Evolutionary conservation across 2,888 invertebrate species (phyloP), one percentile per base, ranked within the genome.

Genomic region (Cosmopolites sordidus): DNA sequence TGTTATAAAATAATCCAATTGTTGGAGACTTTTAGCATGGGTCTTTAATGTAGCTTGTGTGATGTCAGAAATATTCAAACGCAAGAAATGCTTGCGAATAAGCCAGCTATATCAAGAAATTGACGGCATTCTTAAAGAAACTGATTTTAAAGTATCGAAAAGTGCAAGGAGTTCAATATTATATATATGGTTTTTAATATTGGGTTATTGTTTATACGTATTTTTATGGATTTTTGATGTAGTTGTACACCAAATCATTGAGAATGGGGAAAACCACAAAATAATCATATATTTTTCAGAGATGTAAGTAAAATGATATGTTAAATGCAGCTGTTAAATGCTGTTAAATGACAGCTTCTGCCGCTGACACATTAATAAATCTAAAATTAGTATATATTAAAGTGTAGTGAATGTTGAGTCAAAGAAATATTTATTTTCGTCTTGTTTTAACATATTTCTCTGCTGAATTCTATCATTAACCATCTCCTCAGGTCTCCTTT

Each of bases 221-320:
- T 11, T 11, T 4, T n/a, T 33, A n/a, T 33, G 33, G 33, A n/a
- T 12, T n/a, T 33, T 33, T 12, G 12, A 33, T 12, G 11, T 33
- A 4, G n/a, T 33, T n/a, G 12, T 33, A 33, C n/a, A 12, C 22
- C 3, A n/a, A 6, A 9, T n/a, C 11, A 33, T 5, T 33, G 33
- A 4, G 2, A n/a, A 33, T 9, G n/a, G 11, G 11, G 33, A 11
- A 9, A 9, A 33, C 11, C 12, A 33, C 12, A 33, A 33, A 3
- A 43, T 11, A 27, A 17, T 16, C 27, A 27, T n/a, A 27, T 16
- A 40, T 40, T 43, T 27, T 43, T 22, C 43, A 29, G 43, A 43
- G 12, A 14, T 17, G 43, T 43, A 29, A 43, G 43, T 27, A 16
- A 16, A 14, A 4, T 40, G 2, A 29, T 42, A 18, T 42, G n/a